Base-by-base conservation (phyloP, 2,888 invertebrate species). In the Myopa testacea region DNA sequence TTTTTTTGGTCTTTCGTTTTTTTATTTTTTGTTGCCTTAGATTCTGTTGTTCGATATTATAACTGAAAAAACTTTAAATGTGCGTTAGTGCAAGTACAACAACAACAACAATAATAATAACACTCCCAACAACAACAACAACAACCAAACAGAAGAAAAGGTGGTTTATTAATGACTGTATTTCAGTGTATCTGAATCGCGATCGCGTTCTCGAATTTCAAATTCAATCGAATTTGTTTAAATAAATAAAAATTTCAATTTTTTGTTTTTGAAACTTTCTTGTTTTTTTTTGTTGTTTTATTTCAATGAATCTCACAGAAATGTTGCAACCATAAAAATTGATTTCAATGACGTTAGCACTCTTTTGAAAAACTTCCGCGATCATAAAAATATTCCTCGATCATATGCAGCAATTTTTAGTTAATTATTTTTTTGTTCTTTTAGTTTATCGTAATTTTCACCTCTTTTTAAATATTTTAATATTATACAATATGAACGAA, bases 61-160 rank as follows among this genome's bases (percentile, higher is more conserved):
- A 16, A 26, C 16, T 45, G 45, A 73, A 62, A 73, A 62, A 63
- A 40, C 45, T 62, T 73, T 40, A 74, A 52, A 63, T 52, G 52
- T 74, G 65, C 74, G 52, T 74, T 63, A 74, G 37, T 52, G 45
- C 63, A 74, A 63, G 52, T 65, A 52, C 8, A 16, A 71, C 40
- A 63, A 40, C 62, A 45, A 73, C 60, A 40, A 19, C 73, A 19
- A 70, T n/a, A 60, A 34, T 12, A 38, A 71, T 50, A 55, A 37
- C 70, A 26, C 55, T 7, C 34, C 26, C 55, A 26, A 52, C 70
- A 50, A 38, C 40, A 69, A 69, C 69, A 19, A 58, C 16, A 16
- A 19, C 5, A 12, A n/a, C 19, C 19, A 19, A 16, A 58, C 16
- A 55, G 55, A 71, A 71, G 34, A 58, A 73, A 26, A 52, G 55